Percentiles rank a stretch among this genome's conserved stretches.
These are phyloP conservation scores for Promerops cafer DNA, from an alignment of 2,113 vertebrate genomes.

Conservation along the genomic window DNA sequence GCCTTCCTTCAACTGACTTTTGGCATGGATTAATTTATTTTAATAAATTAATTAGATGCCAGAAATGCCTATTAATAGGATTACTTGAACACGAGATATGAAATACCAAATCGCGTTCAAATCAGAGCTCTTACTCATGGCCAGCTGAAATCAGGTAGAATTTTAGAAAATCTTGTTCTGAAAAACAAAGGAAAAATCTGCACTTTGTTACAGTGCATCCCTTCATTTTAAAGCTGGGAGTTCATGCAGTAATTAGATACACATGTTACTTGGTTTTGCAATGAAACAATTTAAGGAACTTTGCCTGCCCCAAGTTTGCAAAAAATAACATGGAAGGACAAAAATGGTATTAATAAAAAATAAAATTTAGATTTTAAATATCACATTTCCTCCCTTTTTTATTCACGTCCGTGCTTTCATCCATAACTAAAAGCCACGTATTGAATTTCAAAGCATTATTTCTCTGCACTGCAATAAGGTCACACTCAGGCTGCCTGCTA, in stretches of 20 bases:
- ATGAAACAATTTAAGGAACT: neutral
- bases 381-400: neutral
- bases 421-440: neutral
- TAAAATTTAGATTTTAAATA: neutral
- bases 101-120: neutral
- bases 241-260: neutral
- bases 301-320: neutral
- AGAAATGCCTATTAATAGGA: neutral
- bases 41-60: neutral
- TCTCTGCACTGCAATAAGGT: neutral
- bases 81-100: neutral
- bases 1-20: neutral
- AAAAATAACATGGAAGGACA: neutral
- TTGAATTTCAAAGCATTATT: neutral
- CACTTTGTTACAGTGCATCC: neutral
- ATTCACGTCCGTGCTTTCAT: neutral
- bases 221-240: neutral
- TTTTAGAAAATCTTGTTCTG: neutral
- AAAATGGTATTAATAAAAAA: neutral
- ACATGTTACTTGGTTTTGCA: neutral
- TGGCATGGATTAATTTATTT: neutral
- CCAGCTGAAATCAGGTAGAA: neutral
- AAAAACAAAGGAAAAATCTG: neutral
- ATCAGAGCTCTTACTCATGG: neutral
- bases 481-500: neutral